Evolutionary conservation across 2,797 vertebrate genomes (phyloP), one percentile per base, ranked within the genome.

Genomic region (Arctocebus calabarensis): DNA sequence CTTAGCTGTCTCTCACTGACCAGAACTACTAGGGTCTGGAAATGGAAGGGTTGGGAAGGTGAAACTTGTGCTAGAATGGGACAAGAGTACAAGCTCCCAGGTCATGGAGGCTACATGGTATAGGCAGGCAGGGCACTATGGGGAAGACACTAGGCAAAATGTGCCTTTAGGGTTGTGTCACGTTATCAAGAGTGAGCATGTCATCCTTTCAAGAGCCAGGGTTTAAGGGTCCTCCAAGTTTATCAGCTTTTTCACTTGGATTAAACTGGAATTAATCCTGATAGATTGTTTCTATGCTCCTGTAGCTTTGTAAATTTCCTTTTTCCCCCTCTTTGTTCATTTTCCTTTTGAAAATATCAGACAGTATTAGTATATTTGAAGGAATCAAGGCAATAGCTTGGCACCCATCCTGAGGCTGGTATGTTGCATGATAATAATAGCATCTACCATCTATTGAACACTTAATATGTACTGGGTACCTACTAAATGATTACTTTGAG

Each of bases 241-340:
- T n/a, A 45, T 66, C 43, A 61, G 11, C 7, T 77, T 91, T 77
- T 85, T 94, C 43, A 92, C 22, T 84, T 37, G n/a, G 29, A 85
- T 79, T 85, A 94, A 85, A 88, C 12, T 88, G 34, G 52, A 94
- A 88, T 62, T 84, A 81, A 90, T 77, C 68, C n/a, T 85, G 55
- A 68, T n/a, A 32, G 66, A 83, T 85, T 92, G 34, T 90, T 93
- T 92, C 84, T 88, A 88, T 87, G 29, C 32, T 94, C n/a, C 83
- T 86, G 48, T 83, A 88, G 79, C 95, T 95, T 92, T 92, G 48
- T 79, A 79, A 97, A 90, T 90, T 96, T 89, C 64, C 22, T 79
- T 70, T 95, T 70, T 90, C 17, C 82, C 77, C 64, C 64, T 88
- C 78, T 25, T 66, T 77, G 62, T 79, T 94, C 59, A 34, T 88